phyloP scores from a whole-genome alignment of 2,113 vertebrate species.

The Sapajus apella region DNA sequence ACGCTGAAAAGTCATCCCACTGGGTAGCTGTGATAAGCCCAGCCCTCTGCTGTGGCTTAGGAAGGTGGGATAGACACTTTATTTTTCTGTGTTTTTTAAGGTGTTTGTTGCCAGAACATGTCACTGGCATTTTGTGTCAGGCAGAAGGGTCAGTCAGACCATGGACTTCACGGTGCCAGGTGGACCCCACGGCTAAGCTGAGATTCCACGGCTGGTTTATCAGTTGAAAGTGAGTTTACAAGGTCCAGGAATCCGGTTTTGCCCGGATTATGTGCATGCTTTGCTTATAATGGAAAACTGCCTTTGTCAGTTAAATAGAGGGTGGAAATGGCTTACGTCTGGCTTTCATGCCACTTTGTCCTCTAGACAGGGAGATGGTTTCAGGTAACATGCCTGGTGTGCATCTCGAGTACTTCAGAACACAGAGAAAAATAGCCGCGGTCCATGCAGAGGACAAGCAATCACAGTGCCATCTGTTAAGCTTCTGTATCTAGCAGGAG shows the following conservation, averaged over 20 bases:
- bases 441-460: too few relatives aligned
- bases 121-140: not conserved
- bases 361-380: not conserved
- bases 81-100: not conserved
- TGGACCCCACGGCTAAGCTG: not conserved
- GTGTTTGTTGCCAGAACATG: not conserved
- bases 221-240: not conserved
- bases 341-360: conserved; percentile 16
- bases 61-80: not conserved
- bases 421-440: accelerated
- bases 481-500: not conserved
- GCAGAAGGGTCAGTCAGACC: not conserved
- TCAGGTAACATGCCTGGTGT: not conserved
- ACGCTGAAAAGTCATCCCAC: accelerated
- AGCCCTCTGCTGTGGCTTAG: not conserved
- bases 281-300: not conserved
- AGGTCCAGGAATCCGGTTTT: conserved; percentile 14
- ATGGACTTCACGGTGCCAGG: not conserved
- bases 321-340: conserved; percentile 31
- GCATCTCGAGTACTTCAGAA: not conserved
- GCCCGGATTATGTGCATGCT: not conserved
- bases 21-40: not conserved
- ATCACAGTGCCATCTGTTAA: accelerated
- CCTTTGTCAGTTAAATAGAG: not conserved
- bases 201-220: accelerated